Percentiles rank a stretch among this genome's conserved stretches.
phyloP scores from a whole-genome alignment of 2,797 vertebrate species.

The Echeneis naucrates region DNA sequence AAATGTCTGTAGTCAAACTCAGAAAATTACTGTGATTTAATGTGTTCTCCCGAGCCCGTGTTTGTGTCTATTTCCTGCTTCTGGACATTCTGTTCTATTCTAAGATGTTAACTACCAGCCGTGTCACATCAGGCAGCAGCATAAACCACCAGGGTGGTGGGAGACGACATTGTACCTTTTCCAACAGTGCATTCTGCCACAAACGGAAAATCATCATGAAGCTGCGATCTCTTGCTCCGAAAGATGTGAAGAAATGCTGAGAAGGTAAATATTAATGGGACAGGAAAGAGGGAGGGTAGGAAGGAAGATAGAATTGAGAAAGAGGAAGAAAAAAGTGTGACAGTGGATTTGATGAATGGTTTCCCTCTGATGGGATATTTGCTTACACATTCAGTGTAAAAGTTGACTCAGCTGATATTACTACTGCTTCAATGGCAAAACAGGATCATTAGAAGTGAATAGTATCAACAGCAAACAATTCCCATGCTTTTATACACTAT shows the following conservation, averaged over 20 bases:
- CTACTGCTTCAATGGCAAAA: conserved; percentile 37
- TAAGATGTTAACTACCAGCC: conserved; percentile 42
- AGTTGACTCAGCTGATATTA: conserved; percentile 48
- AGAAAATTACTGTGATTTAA: conserved; percentile 56
- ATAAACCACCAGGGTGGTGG: neutral
- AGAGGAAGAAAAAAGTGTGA: conserved; percentile 30
- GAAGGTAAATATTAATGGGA: conserved; percentile 25
- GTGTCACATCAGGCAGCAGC: conserved; percentile 15
- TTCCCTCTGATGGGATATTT: conserved; percentile 39
- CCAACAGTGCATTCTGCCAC: conserved; percentile 93
- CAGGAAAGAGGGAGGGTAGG: conserved; percentile 5
- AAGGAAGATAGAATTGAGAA: conserved; percentile 3
- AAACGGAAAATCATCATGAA: conserved; percentile 93
- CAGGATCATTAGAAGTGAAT: neutral
- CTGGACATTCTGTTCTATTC: conserved; percentile 36
- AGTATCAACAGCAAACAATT: conserved; percentile 3
- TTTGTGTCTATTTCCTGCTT: conserved; percentile 37
- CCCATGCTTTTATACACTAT: neutral
- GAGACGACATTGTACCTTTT: conserved; percentile 84
- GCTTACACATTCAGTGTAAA: conserved; percentile 12
- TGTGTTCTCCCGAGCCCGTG: conserved; percentile 20
- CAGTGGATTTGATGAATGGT: conserved; percentile 17
- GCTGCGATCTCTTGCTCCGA: conserved; percentile 93
- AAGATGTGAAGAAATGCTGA: conserved; percentile 96
- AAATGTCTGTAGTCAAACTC: conserved; percentile 28